Conservation (phyloP, 2,113 vertebrate species). For the Apus apus region DNA sequence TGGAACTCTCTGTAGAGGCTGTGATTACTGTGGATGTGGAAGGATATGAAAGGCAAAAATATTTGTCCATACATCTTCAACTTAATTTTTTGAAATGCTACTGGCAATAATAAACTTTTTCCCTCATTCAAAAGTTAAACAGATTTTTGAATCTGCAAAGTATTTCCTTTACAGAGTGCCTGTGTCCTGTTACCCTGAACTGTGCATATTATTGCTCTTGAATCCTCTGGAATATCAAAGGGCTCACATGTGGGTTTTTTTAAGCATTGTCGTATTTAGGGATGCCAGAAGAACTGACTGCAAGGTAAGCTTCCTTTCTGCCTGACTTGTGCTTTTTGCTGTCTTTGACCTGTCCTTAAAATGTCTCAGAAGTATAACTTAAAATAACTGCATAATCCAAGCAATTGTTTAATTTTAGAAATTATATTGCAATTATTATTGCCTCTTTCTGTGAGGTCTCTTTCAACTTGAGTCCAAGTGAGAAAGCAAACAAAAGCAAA, state of each 20-base stretch:
- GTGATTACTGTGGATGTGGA: not conserved
- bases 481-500: not conserved
- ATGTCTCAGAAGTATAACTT: not conserved
- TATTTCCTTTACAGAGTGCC: not conserved
- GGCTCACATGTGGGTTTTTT: not conserved
- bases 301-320: not conserved
- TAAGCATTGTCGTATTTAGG: not conserved
- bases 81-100: not conserved
- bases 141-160: not conserved
- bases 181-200: not conserved
- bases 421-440: not conserved
- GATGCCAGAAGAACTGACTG: not conserved
- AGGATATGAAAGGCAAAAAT: not conserved
- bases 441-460: not conserved
- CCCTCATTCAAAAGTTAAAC: not conserved
- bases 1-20: not conserved
- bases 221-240: not conserved
- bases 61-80: not conserved
- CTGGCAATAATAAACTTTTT: not conserved
- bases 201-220: not conserved
- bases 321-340: not conserved
- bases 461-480: not conserved
- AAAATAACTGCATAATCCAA: not conserved
- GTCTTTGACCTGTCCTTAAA: not conserved
- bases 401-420: not conserved